Percentiles rank a stretch among this genome's conserved stretches.
Conservation (phyloP, 2,888 invertebrate species). For the Neoaliturus tenellus region DNA sequence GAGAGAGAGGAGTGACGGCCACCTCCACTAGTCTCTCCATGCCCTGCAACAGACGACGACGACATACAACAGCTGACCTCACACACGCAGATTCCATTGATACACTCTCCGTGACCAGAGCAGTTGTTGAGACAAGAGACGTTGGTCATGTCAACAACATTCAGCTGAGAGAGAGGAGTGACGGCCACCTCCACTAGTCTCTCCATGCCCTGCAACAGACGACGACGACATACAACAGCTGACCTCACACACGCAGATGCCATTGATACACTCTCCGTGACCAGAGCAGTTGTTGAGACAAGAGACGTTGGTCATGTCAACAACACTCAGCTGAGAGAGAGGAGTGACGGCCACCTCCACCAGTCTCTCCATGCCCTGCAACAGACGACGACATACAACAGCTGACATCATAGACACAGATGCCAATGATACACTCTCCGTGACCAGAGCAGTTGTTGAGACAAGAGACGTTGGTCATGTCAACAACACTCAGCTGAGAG, state of each 20-base stretch:
- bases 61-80: too few species aligned
- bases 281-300: too few species aligned
- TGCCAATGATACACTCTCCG: constrained; percentile 94
- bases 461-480: constrained; percentile 76
- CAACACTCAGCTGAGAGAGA: too few species aligned
- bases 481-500: not conserved
- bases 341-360: too few species aligned
- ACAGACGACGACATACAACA: too few species aligned
- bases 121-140: constrained; percentile 84
- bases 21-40: constrained; percentile 33
- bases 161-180: not conserved
- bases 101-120: constrained; percentile 93
- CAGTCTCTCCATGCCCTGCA: too few species aligned
- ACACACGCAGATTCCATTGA: constrained; percentile 94
- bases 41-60: constrained; percentile 4
- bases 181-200: not conserved
- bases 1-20: not conserved
- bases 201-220: constrained; percentile 36
- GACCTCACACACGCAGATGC: too few species aligned
- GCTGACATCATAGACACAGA: constrained; percentile 94
- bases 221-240: too few species aligned
- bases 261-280: too few species aligned
- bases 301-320: too few species aligned
- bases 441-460: constrained; percentile 90
- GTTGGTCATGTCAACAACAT: constrained; percentile 67